Evolutionary conservation across 2,888 invertebrate species (phyloP), one percentile per base, ranked within the genome.

Genomic region (Reticulitermes lucifugus): DNA sequence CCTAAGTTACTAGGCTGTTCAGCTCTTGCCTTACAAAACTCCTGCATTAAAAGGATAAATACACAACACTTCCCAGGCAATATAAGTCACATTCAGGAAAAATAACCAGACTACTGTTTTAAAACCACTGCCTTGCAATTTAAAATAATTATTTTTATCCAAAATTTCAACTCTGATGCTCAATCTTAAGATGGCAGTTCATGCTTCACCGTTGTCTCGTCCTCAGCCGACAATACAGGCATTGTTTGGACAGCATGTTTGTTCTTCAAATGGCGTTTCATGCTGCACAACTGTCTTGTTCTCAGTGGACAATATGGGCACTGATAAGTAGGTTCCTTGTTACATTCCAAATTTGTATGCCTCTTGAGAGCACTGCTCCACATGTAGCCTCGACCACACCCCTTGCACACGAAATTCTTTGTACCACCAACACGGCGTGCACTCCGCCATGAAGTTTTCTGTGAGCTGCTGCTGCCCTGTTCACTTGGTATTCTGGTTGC

Each of bases 371-470:
- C 77, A 51, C 77, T 77, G 25, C 77, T 77, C 77, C 77, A 77
- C 77, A 77, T 77, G 22, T 77, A 77, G 18, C 77, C 77, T 43
- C 77, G 77, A 77, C 77, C 77, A 77, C 77, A 77, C 14, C 41
- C 22, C 77, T 77, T 77, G 77, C 77, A 77, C 10, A 77, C 41
- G 14, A 21, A 77, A n/a, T 43, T 46, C 51, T 77, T 77, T 21
- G 22, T 14, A 46, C 77, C 77, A 7, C 77, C 43, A 43, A 77
- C 46, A 41, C 77, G 43, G 35, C 77, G 43, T 46, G 46, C 18
- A 25, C 77, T 46, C 35, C n/a, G 77, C 77, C 77, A 77, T 12
- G n/a, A 41, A 2, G 22, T n/a, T n/a, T 77, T 46, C 14, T 65
- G 65, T n/a, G n/a, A 3, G 35, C 35, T 10, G 9, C n/a, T 65